phyloP scores from a whole-genome alignment of 2,888 invertebrate genomes.

The Lepidocyrtoides sp. region DNA sequence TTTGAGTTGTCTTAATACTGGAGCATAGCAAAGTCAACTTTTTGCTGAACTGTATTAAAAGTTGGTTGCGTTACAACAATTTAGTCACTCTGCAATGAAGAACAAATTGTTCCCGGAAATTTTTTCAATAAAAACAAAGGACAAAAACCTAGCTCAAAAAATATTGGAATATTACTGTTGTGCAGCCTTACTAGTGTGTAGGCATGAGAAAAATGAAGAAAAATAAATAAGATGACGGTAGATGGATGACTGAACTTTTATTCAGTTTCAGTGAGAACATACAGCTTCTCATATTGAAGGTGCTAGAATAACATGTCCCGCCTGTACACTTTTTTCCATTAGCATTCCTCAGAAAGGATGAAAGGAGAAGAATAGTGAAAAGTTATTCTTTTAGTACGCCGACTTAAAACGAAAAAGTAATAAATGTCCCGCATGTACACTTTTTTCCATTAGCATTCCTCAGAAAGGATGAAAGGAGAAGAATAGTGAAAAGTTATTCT shows the following conservation, averaged over 20 bases:
- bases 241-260: constrained; percentile 44
- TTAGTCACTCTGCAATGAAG: too few species aligned
- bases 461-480: constrained; percentile 20
- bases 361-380: constrained; percentile 26
- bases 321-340: constrained; percentile 56
- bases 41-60: too few species aligned
- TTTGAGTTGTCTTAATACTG: too few species aligned
- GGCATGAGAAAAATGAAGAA: not conserved
- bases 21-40: too few species aligned
- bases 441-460: constrained; percentile 65
- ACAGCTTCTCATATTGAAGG: not conserved
- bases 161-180: not conserved
- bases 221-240: constrained; percentile 59
- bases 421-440: constrained; percentile 35
- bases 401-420: constrained; percentile 15
- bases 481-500: constrained; percentile 13
- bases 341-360: constrained; percentile 45
- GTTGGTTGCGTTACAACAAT: too few species aligned
- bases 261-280: not conserved
- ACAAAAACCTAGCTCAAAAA: not conserved
- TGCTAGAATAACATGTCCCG: not conserved
- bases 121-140: too few species aligned
- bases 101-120: too few species aligned
- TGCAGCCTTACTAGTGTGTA: not conserved
- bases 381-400: not conserved